Evolutionary conservation across 2,797 vertebrate species (phyloP), one percentile per base, ranked within the genome.

Genomic region (Melanogrammus aeglefinus): DNA sequence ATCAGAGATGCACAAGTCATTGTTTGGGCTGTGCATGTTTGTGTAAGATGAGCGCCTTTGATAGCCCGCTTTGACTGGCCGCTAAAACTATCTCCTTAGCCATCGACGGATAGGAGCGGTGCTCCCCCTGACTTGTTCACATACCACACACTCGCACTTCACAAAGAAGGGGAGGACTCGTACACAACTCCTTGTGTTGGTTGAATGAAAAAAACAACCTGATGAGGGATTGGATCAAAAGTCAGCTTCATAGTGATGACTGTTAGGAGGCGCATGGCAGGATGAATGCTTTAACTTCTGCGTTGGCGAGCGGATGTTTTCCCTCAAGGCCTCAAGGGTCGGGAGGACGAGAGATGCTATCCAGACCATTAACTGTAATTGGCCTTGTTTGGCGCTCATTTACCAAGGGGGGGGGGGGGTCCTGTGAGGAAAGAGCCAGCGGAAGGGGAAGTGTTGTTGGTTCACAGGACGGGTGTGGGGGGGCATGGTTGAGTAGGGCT

Each of bases 11-110:
- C 84, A 82, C 85, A 27, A 33, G 86, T 90, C 87, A 88, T 91
- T 92, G 88, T 92, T 88, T 90, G 84, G 84, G 85, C 87, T 91
- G 83, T 87, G 81, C 86, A 85, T 92, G 91, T 91, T 89, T 91
- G 83, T 89, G 82, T 79, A 86, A 90, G 92, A 94, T 93, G 82
- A 91, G 84, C 80, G 81, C 69, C 75, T 38, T 44, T 73, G 91
- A 94, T 93, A 90, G 76, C 70, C 21, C 76, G 73, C 24, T 76
- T 78, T 38, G 86, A 82, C 90, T 91, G 87, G 84, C 78, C 75
- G 76, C 74, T 78, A 76, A 75, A 78, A 47, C 76, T 90, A 89
- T 94, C 63, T 27, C 12, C 88, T 78, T 18, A 79, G 77, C 39
- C 78, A 91, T 93, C 86, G 31, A 73, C n/a, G 86, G 88, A 91